phyloP scores from a whole-genome alignment of 2,797 vertebrate species.

The Buphagus erythrorhynchus region DNA sequence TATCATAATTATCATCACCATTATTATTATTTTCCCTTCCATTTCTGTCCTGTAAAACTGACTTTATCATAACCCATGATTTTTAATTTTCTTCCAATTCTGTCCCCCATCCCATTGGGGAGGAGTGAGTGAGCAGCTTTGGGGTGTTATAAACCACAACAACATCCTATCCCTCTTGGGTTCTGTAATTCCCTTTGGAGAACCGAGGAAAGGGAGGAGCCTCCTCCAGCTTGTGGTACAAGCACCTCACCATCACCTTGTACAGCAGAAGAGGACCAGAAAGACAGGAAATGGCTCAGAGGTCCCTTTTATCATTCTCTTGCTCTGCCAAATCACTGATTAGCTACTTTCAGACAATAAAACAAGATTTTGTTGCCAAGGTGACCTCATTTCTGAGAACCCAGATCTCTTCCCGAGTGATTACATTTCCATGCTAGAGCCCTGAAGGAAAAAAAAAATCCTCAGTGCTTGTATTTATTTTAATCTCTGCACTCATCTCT shows the following conservation, averaged over 20 bases:
- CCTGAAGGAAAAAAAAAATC: not conserved
- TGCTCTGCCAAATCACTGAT: slow-evolving; percentile 29
- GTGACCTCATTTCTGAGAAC: slow-evolving; percentile 52
- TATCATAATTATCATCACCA: accelerated
- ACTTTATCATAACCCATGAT: not conserved
- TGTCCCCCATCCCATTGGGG: not conserved
- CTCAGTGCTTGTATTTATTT: slow-evolving; percentile 10
- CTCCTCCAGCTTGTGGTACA: not conserved
- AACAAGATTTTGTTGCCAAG: slow-evolving; percentile 49
- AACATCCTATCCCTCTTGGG: not conserved
- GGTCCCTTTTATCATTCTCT: not conserved
- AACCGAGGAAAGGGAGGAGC: not conserved
- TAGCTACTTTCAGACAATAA: slow-evolving; percentile 34
- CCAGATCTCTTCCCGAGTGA: not conserved
- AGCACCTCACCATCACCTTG: not conserved
- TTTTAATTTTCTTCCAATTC: accelerated
- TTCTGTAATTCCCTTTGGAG: not conserved
- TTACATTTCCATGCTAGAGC: slow-evolving; percentile 5
- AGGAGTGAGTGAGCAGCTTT: not conserved
- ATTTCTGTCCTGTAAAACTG: not conserved
- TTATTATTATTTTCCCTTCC: not conserved
- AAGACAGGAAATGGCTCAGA: not conserved
- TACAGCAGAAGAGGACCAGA: not conserved
- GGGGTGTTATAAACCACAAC: not conserved
- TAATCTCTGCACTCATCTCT: not conserved